These are phyloP conservation scores for Arrhopalites spinosus DNA, from an alignment of 2,888 invertebrate genomes.

Conservation along the genomic window DNA sequence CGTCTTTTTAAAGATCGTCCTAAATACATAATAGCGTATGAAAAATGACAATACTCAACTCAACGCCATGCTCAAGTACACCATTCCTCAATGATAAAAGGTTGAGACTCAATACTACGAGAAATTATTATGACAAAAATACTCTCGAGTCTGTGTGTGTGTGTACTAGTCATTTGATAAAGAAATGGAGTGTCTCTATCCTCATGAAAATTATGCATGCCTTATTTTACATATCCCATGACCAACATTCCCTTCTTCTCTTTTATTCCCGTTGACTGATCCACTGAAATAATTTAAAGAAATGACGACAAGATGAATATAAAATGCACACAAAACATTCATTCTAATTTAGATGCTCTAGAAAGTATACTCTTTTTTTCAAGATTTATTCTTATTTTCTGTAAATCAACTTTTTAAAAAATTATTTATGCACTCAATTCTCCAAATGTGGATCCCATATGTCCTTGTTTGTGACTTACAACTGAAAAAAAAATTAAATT, in stretches of 20 bases:
- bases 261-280: slow-evolving; percentile 14
- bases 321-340: slow-evolving; percentile 1
- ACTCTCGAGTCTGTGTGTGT: not conserved
- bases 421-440: not conserved
- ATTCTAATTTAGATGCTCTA: not conserved
- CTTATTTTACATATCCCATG: not conserved
- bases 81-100: not conserved
- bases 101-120: not conserved
- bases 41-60: slow-evolving; percentile 11
- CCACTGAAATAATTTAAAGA: slow-evolving; percentile 3
- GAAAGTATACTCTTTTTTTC: not conserved
- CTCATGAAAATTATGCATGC: slow-evolving; percentile 7
- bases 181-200: not conserved
- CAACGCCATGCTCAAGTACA: not conserved
- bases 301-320: not conserved
- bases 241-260: not conserved
- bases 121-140: not conserved
- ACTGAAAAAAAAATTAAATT: not conserved
- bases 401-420: not conserved
- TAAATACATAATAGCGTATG: slow-evolving; percentile 28
- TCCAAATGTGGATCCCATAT: not conserved
- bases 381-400: not conserved
- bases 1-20: slow-evolving; percentile 17
- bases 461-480: not conserved
- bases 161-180: too few species aligned